Conservation (phyloP, 2,888 invertebrate genomes). For the Agrenia bidenticulata region DNA sequence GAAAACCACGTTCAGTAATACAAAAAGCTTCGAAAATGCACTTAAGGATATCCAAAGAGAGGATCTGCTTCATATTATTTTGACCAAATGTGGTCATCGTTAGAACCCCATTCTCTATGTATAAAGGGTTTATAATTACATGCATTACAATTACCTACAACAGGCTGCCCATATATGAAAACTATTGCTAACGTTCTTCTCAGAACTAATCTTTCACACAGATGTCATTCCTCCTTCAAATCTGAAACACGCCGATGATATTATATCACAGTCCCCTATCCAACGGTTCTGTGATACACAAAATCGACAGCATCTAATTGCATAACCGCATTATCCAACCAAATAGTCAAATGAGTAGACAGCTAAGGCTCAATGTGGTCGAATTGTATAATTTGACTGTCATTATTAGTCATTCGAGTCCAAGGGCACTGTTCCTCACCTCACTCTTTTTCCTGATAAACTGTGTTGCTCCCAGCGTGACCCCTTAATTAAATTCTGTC, state of each 20-base stretch:
- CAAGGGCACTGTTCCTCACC: conserved; percentile 14
- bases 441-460: no score
- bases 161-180: conserved; percentile 4
- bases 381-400: background rate
- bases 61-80: conserved; percentile 1
- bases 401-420: conserved; percentile 17
- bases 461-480: conserved; percentile 7
- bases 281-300: no score
- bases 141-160: background rate
- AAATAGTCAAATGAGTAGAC: background rate
- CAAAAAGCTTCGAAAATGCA: background rate
- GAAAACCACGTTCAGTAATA: background rate
- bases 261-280: no score
- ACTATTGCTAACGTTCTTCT: background rate
- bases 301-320: no score
- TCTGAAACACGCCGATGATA: no score
- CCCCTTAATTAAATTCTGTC: conserved; percentile 22
- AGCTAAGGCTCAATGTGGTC: background rate
- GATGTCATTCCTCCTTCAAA: no score
- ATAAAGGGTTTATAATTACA: conserved; percentile 1
- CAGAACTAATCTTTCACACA: conserved; percentile 4
- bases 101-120: conserved; percentile 17
- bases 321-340: background rate
- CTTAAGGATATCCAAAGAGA: no score
- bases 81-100: conserved; percentile 35